Percentiles rank a stretch among this genome's conserved stretches.
These are phyloP conservation scores for Melospiza georgiana DNA, from an alignment of 2,113 vertebrate genomes.

Conservation along the genomic window DNA sequence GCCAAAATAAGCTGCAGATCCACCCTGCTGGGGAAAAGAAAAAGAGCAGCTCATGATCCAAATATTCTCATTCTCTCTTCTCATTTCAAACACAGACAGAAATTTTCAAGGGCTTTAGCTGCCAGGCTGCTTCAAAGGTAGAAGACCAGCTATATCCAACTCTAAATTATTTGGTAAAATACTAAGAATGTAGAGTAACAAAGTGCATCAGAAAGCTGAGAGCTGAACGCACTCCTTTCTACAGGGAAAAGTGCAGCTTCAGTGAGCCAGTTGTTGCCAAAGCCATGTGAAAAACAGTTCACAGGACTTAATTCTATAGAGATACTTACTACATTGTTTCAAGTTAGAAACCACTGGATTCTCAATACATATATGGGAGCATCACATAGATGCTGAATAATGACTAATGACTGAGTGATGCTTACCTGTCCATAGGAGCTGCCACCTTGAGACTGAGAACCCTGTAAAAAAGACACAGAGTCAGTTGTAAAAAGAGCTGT, in stretches of 20 bases:
- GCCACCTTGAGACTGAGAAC: not conserved
- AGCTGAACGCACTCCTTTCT: not conserved
- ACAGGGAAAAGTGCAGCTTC: not conserved
- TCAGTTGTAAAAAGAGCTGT: not conserved
- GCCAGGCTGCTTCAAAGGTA: fast-evolving
- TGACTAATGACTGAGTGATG: too few species aligned
- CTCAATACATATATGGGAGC: fast-evolving
- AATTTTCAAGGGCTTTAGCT: not conserved
- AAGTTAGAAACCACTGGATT: not conserved
- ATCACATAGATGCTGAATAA: not conserved
- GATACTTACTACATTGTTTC: not conserved
- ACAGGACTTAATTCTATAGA: not conserved
- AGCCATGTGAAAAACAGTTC: not conserved
- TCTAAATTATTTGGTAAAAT: not conserved
- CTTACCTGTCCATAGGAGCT: not conserved
- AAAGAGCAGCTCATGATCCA: not conserved
- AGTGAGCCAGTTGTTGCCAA: not conserved
- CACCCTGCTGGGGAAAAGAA: not conserved
- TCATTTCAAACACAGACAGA: not conserved
- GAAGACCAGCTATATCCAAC: not conserved
- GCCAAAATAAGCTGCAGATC: not conserved
- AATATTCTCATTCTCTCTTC: not conserved
- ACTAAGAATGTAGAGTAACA: not conserved
- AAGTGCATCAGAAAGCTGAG: not conserved
- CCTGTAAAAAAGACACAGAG: not conserved